Conservation (phyloP, 2,797 vertebrate genomes). For the Masticophis lateralis region DNA sequence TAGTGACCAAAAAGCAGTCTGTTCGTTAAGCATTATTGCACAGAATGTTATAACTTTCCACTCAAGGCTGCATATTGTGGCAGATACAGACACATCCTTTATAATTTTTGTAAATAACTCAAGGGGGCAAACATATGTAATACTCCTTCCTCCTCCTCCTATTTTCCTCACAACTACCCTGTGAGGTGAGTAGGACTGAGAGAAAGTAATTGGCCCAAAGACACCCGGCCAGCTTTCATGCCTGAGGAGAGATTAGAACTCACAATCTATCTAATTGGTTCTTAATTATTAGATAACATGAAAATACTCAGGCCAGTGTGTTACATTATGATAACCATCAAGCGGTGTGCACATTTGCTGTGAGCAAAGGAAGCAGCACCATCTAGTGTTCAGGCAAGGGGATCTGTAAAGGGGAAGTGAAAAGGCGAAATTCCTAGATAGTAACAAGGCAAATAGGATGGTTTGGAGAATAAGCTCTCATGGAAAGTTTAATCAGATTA, state of each 20-base stretch:
- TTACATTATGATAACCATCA: background rate
- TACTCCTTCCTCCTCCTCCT: background rate
- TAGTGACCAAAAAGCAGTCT: slow-evolving; percentile 39
- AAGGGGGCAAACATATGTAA: background rate
- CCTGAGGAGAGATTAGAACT: background rate
- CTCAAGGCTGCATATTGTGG: slow-evolving; percentile 50
- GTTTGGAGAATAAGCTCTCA: too few species aligned
- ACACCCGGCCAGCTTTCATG: background rate
- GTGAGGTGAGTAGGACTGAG: background rate
- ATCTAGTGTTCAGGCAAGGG: slow-evolving; percentile 42
- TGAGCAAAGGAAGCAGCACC: slow-evolving; percentile 51
- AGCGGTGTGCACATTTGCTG: background rate
- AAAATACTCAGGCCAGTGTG: slow-evolving; percentile 17
- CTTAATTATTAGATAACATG: slow-evolving; percentile 43
- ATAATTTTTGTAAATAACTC: background rate
- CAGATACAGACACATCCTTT: background rate
- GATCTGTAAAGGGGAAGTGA: background rate
- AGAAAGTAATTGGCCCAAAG: background rate
- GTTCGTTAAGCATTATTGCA: slow-evolving; percentile 40
- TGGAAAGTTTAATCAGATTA: background rate
- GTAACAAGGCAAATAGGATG: background rate
- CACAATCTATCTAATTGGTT: background rate
- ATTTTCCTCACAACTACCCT: background rate
- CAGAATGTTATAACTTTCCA: slow-evolving; percentile 32
- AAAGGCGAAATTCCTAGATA: fast-evolving